Evolutionary conservation across 2,888 invertebrate species (phyloP).

Genomic region (Rotaria macrura): DNA sequence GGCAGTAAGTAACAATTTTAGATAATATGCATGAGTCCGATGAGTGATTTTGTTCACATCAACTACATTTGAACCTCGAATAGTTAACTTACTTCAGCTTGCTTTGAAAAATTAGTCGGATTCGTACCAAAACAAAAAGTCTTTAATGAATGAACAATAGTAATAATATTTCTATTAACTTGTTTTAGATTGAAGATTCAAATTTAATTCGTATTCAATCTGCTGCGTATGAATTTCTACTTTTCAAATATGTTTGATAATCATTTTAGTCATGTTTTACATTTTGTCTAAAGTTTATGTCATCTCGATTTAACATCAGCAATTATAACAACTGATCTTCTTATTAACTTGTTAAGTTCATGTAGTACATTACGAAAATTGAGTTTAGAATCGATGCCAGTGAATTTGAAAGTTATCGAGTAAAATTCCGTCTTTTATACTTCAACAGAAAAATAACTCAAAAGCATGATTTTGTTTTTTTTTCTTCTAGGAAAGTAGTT

Average conservation of each 20-base stretch:
- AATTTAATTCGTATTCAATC: not conserved
- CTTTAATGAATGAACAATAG: too few relatives aligned
- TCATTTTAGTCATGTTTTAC: not conserved
- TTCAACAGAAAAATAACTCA: not conserved
- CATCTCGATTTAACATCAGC: not conserved
- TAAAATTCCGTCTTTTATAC: not conserved
- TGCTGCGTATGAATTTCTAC: not conserved
- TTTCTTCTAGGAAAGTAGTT: not conserved
- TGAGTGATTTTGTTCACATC: too few relatives aligned
- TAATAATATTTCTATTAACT: too few relatives aligned
- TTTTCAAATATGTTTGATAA: not conserved
- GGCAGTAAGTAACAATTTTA: too few relatives aligned
- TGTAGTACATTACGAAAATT: not conserved
- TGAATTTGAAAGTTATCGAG: not conserved
- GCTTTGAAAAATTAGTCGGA: too few relatives aligned
- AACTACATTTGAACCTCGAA: too few relatives aligned
- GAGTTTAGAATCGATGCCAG: not conserved
- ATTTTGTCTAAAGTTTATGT: not conserved
- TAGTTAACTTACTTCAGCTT: too few relatives aligned
- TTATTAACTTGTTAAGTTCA: not conserved
- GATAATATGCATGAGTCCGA: too few relatives aligned
- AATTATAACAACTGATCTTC: not conserved
- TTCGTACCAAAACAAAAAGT: too few relatives aligned
- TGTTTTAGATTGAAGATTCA: not conserved
- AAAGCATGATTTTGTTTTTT: not conserved